A percentile compares a stretch with the other conserved stretches of the same genome.
Conservation (phyloP, 2,113 vertebrate species). For the Pogona vitticeps region DNA sequence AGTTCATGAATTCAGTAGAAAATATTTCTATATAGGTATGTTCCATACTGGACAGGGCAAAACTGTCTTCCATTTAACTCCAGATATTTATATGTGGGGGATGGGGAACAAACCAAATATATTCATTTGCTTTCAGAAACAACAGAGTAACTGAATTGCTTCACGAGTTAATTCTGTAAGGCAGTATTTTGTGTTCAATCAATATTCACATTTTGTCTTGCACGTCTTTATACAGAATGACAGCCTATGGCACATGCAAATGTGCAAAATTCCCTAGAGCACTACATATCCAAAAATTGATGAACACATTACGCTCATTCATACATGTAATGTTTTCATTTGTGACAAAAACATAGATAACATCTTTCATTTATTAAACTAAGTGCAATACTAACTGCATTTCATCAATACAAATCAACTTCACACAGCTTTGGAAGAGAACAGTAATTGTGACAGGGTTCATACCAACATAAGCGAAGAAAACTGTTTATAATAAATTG, state of each 20-base stretch:
- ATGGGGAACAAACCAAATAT: not conserved
- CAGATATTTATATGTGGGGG: not conserved
- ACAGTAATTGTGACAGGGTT: constrained; percentile 39
- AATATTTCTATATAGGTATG: not conserved
- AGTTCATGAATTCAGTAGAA: not conserved
- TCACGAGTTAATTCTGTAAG: constrained; percentile 19
- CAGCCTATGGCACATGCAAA: constrained; percentile 10
- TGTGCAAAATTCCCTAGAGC: constrained; percentile 43
- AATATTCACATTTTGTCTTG: not conserved
- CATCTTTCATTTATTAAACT: constrained; percentile 46
- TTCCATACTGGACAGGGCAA: not conserved
- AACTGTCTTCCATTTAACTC: not conserved
- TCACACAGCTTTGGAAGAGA: constrained; percentile 38
- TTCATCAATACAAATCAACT: constrained; percentile 43
- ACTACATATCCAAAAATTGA: constrained; percentile 36
- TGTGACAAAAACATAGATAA: constrained; percentile 38
- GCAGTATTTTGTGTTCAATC: not conserved
- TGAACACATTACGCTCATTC: constrained; percentile 20
- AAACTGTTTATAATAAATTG: not conserved
- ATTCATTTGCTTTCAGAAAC: not conserved
- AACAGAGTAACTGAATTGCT: not conserved
- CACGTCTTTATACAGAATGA: constrained; percentile 10
- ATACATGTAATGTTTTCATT: constrained; percentile 35
- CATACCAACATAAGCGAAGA: not conserved
- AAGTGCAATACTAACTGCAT: constrained; percentile 52